Conservation (phyloP, 2,113 vertebrate genomes). For the Halichoerus grypus region DNA sequence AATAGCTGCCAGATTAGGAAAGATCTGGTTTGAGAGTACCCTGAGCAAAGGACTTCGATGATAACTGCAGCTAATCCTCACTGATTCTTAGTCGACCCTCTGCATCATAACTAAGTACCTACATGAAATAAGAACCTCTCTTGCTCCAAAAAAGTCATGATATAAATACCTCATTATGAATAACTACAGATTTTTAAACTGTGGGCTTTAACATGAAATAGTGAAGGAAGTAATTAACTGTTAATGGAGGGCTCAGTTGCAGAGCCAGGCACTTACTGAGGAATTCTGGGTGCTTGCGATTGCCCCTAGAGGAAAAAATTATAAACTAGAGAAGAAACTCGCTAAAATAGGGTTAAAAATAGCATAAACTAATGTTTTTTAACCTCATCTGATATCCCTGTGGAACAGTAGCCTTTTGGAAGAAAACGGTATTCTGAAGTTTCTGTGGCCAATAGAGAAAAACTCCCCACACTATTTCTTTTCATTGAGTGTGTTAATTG, state of each 20-base stretch:
- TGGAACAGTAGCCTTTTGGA: not conserved
- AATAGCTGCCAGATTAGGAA: not conserved
- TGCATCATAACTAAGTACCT: not conserved
- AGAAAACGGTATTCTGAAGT: not conserved
- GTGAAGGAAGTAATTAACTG: not conserved
- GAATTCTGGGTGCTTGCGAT: not conserved
- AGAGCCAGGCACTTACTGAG: not conserved
- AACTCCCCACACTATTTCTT: not conserved
- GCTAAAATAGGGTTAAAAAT: not conserved
- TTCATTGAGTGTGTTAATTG: not conserved
- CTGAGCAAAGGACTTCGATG: not conserved
- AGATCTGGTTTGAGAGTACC: not conserved
- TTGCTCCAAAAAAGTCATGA: not conserved
- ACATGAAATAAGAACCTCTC: not conserved
- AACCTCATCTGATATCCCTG: not conserved
- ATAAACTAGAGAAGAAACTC: not conserved
- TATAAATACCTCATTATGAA: not conserved
- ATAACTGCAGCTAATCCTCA: not conserved
- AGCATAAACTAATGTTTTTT: not conserved
- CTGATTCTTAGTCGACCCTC: not conserved
- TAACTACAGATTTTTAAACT: not conserved
- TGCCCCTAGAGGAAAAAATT: not conserved
- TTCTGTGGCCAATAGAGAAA: not conserved
- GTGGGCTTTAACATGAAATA: not conserved
- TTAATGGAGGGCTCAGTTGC: not conserved